phyloP scores from a whole-genome alignment of 1,140 invertebrate species.

The Drosophila subobscura region DNA sequence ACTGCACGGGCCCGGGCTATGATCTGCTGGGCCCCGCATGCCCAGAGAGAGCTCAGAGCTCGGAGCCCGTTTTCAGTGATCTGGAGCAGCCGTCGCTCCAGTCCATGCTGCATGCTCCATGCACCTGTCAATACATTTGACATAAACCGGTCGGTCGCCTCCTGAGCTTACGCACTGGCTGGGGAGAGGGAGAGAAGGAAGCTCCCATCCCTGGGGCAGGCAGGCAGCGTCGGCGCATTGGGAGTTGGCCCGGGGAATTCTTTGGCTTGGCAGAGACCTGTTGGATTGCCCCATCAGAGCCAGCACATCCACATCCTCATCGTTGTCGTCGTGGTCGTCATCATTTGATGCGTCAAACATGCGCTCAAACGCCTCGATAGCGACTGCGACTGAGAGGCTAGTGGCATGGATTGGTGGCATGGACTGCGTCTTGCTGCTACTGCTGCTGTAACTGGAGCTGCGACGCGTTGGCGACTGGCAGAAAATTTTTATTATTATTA shows the following conservation, averaged over 20 bases:
- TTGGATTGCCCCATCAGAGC: conserved; percentile 49
- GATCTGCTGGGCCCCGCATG: no score
- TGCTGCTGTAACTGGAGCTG: conserved; percentile 20
- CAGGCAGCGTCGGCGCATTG: conserved; percentile 8
- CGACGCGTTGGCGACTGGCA: conserved; percentile 48
- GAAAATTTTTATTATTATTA: conserved; percentile 81
- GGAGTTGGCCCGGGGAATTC: conserved; percentile 18
- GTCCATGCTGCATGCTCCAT: conserved; percentile 24
- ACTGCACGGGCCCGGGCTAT: no score
- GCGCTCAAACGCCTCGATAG: conserved; percentile 74
- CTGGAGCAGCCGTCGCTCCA: conserved; percentile 60
- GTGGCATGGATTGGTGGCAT: conserved; percentile 5
- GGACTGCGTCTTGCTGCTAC: conserved; percentile 5
- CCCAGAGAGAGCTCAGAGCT: conserved; percentile 7
- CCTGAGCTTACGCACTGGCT: conserved; percentile 66
- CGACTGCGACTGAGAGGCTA: conserved; percentile 24
- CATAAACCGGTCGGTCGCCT: conserved; percentile 77
- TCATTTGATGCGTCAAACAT: conserved; percentile 77
- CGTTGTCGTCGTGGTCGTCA: conserved; percentile 29
- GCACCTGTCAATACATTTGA: conserved; percentile 79
- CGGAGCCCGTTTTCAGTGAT: conserved; percentile 50
- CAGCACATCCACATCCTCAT: conserved; percentile 23
- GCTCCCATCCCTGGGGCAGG: not conserved
- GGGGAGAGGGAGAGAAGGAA: not conserved
- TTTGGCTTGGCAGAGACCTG: conserved; percentile 54